Conservation (phyloP, 2,113 vertebrate genomes). For the Anhinga rufa region DNA sequence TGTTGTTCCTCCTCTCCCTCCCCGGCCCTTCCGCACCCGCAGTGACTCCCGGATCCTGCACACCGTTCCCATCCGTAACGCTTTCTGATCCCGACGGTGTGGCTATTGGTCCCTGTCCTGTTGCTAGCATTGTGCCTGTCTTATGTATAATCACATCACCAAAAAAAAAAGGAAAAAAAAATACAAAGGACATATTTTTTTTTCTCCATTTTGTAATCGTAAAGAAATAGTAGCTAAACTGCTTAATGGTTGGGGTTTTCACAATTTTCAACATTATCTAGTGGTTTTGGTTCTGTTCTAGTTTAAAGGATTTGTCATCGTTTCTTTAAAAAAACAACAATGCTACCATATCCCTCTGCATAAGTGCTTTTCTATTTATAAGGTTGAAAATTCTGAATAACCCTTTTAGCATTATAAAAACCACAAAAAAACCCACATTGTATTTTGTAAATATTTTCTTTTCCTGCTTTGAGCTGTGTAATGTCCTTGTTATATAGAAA, state of each 20-base stretch:
- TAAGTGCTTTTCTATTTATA: slow-evolving; percentile 84
- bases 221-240: slow-evolving; percentile 79
- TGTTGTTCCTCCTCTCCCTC: background rate
- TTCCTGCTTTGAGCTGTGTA: slow-evolving; percentile 81
- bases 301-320: slow-evolving; percentile 66
- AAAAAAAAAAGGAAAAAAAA: slow-evolving; percentile 56
- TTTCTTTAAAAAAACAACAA: slow-evolving; percentile 69
- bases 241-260: slow-evolving; percentile 80
- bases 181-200: slow-evolving; percentile 26
- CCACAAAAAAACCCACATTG: slow-evolving; percentile 64
- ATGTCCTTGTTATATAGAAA: slow-evolving; percentile 82
- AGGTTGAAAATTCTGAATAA: slow-evolving; percentile 81
- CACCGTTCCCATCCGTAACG: background rate
- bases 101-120: slow-evolving; percentile 58
- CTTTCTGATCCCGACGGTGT: background rate
- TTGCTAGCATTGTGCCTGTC: slow-evolving; percentile 71
- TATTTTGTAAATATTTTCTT: slow-evolving; percentile 88
- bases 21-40: background rate
- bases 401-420: slow-evolving; percentile 82
- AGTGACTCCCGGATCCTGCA: background rate
- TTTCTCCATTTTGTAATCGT: slow-evolving; percentile 77
- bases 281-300: slow-evolving; percentile 73
- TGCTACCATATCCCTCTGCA: slow-evolving; percentile 75
- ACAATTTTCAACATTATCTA: slow-evolving; percentile 79
- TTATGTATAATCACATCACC: slow-evolving; percentile 70